Evolutionary conservation across 2,113 vertebrate genomes (phyloP), one percentile per base, ranked within the genome.

Genomic region (Sitta europaea): DNA sequence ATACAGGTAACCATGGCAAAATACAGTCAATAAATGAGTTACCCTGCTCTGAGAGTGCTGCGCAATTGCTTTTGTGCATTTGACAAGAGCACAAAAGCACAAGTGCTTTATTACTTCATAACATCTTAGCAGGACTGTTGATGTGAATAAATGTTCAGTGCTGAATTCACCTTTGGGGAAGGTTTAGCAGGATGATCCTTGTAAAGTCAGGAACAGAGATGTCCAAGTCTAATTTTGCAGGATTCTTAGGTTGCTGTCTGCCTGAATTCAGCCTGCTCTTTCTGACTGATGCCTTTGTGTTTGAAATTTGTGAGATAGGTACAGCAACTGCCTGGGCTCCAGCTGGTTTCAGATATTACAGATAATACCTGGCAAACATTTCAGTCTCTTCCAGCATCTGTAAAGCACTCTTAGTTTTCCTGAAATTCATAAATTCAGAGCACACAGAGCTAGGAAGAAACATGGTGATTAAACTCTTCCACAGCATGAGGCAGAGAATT

Each of bases 371-470:
- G 31, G 54, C 16, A 71, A 43, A 35, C 13, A 29, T 53, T 85
- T 78, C 24, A 20, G 35, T 48, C 33, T 45, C 22, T 67, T 81
- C 31, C 17, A 57, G 74, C 50, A 43, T 73, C 29, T 86, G 50
- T 25, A 50, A 88, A 81, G 29, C 12, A 2, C 16, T 7, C 43
- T 66, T 91, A 48, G 47, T 29, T 70, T 71, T 62, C 29, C 59
- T 87, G 48, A 75, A 85, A 91, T 90, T 92, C 71, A 83, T 93
- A 62, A 92, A 91, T 84, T 94, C 55, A 33, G 58, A 67, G 59
- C 47, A 35, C 36, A n/a, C 5, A 11, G 65, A 76, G 36, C 43
- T 62, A 19, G 55, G 77, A 91, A 71, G 36, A 83, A 75, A 68
- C 38, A 8, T 11, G 28, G 20, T 79, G 80, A 85, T 94, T 72